Evolutionary conservation across 1,140 invertebrate genomes (phyloP).

Genomic region (Meloidogyne chitwoodi): DNA sequence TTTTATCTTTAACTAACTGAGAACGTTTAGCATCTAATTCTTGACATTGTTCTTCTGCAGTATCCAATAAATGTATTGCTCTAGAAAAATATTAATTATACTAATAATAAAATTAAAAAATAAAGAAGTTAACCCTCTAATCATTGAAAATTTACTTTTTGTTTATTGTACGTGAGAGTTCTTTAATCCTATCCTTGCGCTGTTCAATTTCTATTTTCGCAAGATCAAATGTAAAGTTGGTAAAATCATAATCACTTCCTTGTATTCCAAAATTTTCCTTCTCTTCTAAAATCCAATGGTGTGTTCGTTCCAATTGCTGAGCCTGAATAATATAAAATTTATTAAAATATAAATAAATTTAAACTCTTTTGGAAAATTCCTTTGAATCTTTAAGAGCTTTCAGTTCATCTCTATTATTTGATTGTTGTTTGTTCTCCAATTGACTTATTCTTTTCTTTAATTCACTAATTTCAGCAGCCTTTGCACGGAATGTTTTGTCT

Average conservation of each 20-base stretch:
- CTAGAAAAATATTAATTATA: background rate
- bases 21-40: conserved; percentile 35
- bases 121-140: too few species aligned
- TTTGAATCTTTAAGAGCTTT: conserved; percentile 21
- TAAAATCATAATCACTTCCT: conserved; percentile 46
- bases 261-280: conserved; percentile 40
- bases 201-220: conserved; percentile 31
- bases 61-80: conserved; percentile 43
- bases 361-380: conserved; percentile 8
- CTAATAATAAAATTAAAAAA: background rate
- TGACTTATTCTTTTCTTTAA: conserved; percentile 31
- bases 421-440: conserved; percentile 22
- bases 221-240: conserved; percentile 27
- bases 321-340: background rate
- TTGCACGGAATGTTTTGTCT: conserved; percentile 17
- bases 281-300: conserved; percentile 46
- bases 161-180: conserved; percentile 33
- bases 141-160: conserved; percentile 1
- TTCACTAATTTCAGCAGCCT: conserved; percentile 29
- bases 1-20: conserved; percentile 34
- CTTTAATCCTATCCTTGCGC: conserved; percentile 27
- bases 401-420: conserved; percentile 9
- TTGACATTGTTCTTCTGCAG: conserved; percentile 24
- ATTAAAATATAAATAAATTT: background rate
- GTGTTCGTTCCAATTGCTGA: conserved; percentile 26